Evolutionary conservation across 1,140 invertebrate genomes (phyloP).

Genomic region (Drosophila funebris): DNA sequence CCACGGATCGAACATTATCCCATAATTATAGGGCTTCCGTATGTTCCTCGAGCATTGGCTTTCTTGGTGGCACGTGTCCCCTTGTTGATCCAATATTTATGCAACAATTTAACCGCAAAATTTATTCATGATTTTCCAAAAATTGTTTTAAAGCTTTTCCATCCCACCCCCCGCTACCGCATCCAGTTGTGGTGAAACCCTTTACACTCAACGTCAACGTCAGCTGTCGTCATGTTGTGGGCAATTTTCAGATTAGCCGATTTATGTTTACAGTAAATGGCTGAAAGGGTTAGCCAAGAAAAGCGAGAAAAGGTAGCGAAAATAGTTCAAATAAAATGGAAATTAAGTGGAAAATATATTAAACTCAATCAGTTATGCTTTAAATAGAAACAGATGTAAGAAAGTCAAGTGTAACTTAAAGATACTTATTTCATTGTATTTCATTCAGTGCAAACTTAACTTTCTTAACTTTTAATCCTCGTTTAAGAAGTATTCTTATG

Average conservation of each 20-base stretch:
- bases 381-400: too few species aligned
- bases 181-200: background rate
- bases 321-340: background rate
- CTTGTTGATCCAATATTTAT: conserved; percentile 73
- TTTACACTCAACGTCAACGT: background rate
- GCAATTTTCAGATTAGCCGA: conserved; percentile 82
- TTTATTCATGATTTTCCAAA: conserved; percentile 79
- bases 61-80: conserved; percentile 58
- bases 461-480: too few species aligned
- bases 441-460: too few species aligned
- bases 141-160: conserved; percentile 62
- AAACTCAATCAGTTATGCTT: too few species aligned
- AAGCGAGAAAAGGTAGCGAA: background rate
- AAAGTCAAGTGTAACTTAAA: too few species aligned
- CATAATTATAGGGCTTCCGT: conserved; percentile 81
- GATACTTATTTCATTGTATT: too few species aligned
- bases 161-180: background rate
- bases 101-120: conserved; percentile 82
- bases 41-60: conserved; percentile 49
- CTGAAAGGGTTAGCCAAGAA: conserved; percentile 16
- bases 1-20: conserved; percentile 80
- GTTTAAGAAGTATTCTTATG: background rate
- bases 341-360: too few species aligned
- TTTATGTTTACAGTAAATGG: conserved; percentile 55
- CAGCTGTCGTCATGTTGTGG: conserved; percentile 54